A percentile compares a stretch with the other conserved stretches of the same genome.
Conservation (phyloP, 2,888 invertebrate genomes). For the Marronus borbonicus region DNA sequence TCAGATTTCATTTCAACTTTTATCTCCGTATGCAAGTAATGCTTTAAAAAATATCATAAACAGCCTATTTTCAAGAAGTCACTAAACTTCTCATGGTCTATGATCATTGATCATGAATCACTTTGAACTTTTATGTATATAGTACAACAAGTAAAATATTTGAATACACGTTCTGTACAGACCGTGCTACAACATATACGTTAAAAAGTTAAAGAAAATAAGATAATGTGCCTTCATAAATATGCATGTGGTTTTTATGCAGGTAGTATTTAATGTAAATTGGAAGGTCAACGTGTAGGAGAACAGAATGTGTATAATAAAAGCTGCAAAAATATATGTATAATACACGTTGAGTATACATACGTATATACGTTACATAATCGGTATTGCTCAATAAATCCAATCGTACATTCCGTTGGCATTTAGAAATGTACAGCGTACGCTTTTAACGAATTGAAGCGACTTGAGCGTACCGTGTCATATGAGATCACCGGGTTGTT, state of each 20-base stretch:
- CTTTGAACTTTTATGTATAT: not conserved
- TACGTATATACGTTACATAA: conserved; percentile 41
- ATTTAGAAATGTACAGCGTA: conserved; percentile 42
- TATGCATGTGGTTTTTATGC: conserved; percentile 44
- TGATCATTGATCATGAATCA: not conserved
- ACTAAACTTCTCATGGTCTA: conserved; percentile 1
- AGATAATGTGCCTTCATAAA: conserved; percentile 31
- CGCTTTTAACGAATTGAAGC: conserved; percentile 32
- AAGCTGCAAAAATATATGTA: conserved; percentile 43
- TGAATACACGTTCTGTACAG: not conserved
- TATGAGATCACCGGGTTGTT: conserved; percentile 44
- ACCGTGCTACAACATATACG: not conserved
- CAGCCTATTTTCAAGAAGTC: not conserved
- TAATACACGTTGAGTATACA: conserved; percentile 17
- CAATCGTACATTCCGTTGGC: conserved; percentile 45
- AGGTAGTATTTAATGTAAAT: conserved; percentile 49
- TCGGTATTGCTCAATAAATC: conserved; percentile 44
- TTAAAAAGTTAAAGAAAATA: conserved; percentile 40
- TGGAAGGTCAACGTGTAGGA: conserved; percentile 50
- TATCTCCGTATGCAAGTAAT: not conserved
- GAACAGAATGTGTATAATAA: conserved; percentile 44
- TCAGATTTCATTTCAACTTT: not conserved
- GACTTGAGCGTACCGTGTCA: conserved; percentile 29
- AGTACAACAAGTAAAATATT: not conserved
- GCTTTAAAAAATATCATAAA: not conserved